Percentiles rank a stretch among this genome's conserved stretches.
phyloP scores from a whole-genome alignment of 2,113 vertebrate species.

The Platysternon megacephalum region DNA sequence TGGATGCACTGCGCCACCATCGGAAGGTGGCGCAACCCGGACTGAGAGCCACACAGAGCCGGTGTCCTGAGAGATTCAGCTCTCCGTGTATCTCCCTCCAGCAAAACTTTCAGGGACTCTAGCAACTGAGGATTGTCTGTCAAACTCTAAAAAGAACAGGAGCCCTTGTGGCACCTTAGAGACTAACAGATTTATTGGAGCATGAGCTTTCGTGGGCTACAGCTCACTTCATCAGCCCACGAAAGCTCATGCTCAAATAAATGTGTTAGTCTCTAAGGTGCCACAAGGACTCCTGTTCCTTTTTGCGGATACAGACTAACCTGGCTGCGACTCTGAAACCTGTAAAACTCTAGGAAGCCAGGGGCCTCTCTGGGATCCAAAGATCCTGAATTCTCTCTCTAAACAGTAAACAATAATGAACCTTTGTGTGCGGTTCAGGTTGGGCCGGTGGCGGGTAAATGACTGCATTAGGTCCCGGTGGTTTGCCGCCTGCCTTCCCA shows the following conservation, averaged over 20 bases:
- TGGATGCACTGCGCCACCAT: not conserved
- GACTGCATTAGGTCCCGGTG: not conserved
- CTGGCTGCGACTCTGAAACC: too few relatives aligned
- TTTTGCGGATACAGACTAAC: too few relatives aligned
- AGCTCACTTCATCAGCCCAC: too few relatives aligned
- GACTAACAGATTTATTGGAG: too few relatives aligned
- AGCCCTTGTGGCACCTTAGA: too few relatives aligned
- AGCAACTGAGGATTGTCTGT: too few relatives aligned
- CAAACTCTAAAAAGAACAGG: too few relatives aligned
- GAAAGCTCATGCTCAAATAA: too few relatives aligned
- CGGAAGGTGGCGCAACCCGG: not conserved
- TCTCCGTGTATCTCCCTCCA: not conserved
- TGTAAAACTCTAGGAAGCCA: not conserved
- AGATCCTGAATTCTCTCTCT: not conserved
- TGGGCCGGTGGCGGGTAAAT: not conserved
- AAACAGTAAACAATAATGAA: not conserved
- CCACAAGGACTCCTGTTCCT: too few relatives aligned
- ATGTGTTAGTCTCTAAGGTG: too few relatives aligned
- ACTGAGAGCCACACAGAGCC: not conserved
- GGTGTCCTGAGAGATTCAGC: not conserved
- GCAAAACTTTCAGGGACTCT: not conserved
- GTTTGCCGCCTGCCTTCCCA: not conserved
- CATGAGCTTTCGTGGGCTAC: too few relatives aligned
- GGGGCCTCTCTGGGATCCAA: not conserved
- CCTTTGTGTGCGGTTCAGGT: too few relatives aligned